phyloP scores from a whole-genome alignment of 1,140 invertebrate genomes.

The Drosophila virilis region DNA sequence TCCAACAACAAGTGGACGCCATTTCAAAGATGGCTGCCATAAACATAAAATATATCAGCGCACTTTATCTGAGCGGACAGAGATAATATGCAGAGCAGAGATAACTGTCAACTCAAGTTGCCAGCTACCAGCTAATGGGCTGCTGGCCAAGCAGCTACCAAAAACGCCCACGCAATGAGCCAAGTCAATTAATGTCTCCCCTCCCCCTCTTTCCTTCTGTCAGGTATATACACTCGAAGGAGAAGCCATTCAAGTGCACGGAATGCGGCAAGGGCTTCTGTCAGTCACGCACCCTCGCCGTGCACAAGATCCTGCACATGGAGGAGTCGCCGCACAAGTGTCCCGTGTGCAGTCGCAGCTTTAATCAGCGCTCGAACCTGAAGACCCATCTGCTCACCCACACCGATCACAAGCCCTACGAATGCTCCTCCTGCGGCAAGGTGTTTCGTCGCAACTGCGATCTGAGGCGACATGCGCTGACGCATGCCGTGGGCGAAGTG shows the following conservation, averaged over 20 bases:
- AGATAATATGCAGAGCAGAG: slow-evolving; percentile 48
- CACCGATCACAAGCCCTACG: slow-evolving; percentile 97
- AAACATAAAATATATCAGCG: slow-evolving; percentile 66
- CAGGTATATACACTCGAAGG: slow-evolving; percentile 98
- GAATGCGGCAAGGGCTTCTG: slow-evolving; percentile 99
- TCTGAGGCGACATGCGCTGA: slow-evolving; percentile 92
- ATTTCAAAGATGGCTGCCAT: slow-evolving; percentile 82
- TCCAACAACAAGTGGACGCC: slow-evolving; percentile 75
- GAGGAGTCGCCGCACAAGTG: slow-evolving; percentile 97
- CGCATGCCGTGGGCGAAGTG: slow-evolving; percentile 93
- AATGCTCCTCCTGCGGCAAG: slow-evolving; percentile 95
- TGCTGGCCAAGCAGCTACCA: slow-evolving; percentile 5
- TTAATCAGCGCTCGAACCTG: slow-evolving; percentile 96
- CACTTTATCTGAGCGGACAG: slow-evolving; percentile 38
- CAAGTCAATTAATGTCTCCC: slow-evolving; percentile 36
- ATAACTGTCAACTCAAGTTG: slow-evolving; percentile 73
- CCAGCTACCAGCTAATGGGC: slow-evolving; percentile 45
- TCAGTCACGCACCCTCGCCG: slow-evolving; percentile 95
- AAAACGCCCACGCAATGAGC: slow-evolving; percentile 44
- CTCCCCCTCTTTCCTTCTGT: slow-evolving; percentile 80
- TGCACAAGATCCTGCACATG: slow-evolving; percentile 96
- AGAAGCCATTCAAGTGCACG: slow-evolving; percentile 98
- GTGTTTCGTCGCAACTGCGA: slow-evolving; percentile 94
- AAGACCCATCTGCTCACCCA: slow-evolving; percentile 97
- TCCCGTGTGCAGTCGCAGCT: slow-evolving; percentile 93